Evolutionary conservation across 2,113 vertebrate species (phyloP).

Genomic region (Oplegnathus fasciatus): DNA sequence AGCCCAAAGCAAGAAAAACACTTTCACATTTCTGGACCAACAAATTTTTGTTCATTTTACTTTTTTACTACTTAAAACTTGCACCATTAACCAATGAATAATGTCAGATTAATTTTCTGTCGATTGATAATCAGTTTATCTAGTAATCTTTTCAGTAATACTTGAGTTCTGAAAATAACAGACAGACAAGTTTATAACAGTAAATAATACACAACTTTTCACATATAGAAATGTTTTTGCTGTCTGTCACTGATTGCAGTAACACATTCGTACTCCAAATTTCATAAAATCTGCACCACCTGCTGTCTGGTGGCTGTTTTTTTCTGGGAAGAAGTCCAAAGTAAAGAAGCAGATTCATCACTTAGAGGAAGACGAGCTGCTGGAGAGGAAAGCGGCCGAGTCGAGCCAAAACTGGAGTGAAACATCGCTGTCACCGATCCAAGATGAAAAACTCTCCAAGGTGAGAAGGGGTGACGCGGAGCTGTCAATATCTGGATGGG

Average conservation of each 20-base stretch:
- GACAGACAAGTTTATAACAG: neutral
- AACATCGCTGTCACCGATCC: neutral
- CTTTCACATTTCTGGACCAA: too few relatives aligned
- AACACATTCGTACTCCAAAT: neutral
- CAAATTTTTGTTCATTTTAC: neutral
- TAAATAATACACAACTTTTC: neutral
- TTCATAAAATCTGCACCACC: neutral
- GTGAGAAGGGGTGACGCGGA: neutral
- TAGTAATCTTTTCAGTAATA: neutral
- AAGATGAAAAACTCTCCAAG: constrained; percentile 2
- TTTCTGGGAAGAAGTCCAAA: constrained; percentile 24
- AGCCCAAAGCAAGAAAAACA: too few relatives aligned
- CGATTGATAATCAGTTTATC: neutral
- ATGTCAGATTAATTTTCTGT: neutral
- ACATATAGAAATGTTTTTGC: neutral
- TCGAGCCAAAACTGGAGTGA: constrained; percentile 7
- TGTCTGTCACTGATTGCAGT: neutral
- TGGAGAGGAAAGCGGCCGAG: neutral
- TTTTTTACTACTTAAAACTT: too few relatives aligned
- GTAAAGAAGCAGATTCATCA: constrained; percentile 14
- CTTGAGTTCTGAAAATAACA: neutral
- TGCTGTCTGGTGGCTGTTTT: neutral
- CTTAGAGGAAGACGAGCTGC: constrained; percentile 17
- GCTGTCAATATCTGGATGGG: neutral
- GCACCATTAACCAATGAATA: neutral